These are phyloP conservation scores for Dynastes grantii DNA, from an alignment of 2,888 invertebrate species.

Conservation along the genomic window DNA sequence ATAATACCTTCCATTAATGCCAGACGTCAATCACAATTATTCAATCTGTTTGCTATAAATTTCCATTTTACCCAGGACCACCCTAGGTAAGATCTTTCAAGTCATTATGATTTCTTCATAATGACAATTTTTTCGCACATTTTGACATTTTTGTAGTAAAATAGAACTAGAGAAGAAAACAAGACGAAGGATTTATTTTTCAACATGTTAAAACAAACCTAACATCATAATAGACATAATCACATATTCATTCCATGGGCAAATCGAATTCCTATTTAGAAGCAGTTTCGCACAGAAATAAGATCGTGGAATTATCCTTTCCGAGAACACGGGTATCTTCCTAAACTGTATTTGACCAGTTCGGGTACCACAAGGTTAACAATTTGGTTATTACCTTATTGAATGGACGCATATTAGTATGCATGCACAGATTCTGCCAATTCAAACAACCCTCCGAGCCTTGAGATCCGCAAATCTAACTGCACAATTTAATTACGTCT, in stretches of 20 bases:
- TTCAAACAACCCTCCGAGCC: constrained; percentile 63
- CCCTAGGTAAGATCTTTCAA: too few relatives aligned
- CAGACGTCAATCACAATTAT: too few relatives aligned
- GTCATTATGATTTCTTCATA: too few relatives aligned
- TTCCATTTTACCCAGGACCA: too few relatives aligned
- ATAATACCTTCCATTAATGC: too few relatives aligned
- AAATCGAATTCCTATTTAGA: neutral
- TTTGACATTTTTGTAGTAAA: too few relatives aligned
- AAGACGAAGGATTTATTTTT: too few relatives aligned
- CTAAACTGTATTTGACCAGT: constrained; percentile 35
- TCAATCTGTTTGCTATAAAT: too few relatives aligned
- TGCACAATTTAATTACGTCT: constrained; percentile 70
- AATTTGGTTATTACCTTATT: constrained; percentile 60
- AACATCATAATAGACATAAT: neutral
- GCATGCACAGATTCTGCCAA: constrained; percentile 66
- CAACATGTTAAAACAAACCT: too few relatives aligned
- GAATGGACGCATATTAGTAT: constrained; percentile 64
- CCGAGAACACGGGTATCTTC: constrained; percentile 14
- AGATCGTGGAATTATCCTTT: constrained; percentile 12
- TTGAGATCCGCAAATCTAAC: constrained; percentile 60
- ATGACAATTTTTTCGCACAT: too few relatives aligned
- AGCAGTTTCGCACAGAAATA: neutral
- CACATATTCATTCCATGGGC: neutral
- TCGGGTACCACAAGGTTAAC: constrained; percentile 45
- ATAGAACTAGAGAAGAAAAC: too few relatives aligned